Conservation (phyloP, 2,888 invertebrate species). For the Drosophila fulvimacula region DNA sequence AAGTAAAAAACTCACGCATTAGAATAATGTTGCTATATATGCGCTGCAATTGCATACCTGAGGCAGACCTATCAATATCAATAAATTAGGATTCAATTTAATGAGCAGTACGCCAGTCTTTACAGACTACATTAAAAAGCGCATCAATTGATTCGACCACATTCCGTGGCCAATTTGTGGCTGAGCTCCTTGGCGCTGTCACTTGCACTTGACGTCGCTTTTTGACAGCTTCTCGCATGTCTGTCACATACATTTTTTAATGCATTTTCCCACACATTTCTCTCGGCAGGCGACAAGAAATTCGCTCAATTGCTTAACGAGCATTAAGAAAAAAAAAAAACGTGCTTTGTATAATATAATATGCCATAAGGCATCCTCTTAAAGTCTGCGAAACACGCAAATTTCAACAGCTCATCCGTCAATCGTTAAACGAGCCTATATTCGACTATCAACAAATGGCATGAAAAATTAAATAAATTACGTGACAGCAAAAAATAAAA, state of each 20-base stretch:
- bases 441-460: slow-evolving; percentile 44
- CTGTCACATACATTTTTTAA: slow-evolving; percentile 35
- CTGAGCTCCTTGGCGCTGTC: slow-evolving; percentile 4
- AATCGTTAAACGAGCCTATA: slow-evolving; percentile 34
- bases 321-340: slow-evolving; percentile 9
- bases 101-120: too few relatives aligned
- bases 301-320: slow-evolving; percentile 15
- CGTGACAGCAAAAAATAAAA: background rate
- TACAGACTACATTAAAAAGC: background rate
- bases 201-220: slow-evolving; percentile 40
- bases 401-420: slow-evolving; percentile 30
- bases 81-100: too few relatives aligned
- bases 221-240: slow-evolving; percentile 57
- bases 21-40: slow-evolving; percentile 13
- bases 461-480: slow-evolving; percentile 36
- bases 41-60: slow-evolving; percentile 7
- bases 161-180: slow-evolving; percentile 32
- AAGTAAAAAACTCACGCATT: slow-evolving; percentile 17
- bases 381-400: background rate
- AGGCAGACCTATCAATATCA: background rate
- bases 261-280: slow-evolving; percentile 37
- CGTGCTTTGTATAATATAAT: background rate
- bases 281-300: slow-evolving; percentile 30
- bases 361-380: background rate
- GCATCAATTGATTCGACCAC: slow-evolving; percentile 25